Evolutionary conservation across 2,113 vertebrate genomes (phyloP).

Genomic region (Cynoglossus semilaevis): DNA sequence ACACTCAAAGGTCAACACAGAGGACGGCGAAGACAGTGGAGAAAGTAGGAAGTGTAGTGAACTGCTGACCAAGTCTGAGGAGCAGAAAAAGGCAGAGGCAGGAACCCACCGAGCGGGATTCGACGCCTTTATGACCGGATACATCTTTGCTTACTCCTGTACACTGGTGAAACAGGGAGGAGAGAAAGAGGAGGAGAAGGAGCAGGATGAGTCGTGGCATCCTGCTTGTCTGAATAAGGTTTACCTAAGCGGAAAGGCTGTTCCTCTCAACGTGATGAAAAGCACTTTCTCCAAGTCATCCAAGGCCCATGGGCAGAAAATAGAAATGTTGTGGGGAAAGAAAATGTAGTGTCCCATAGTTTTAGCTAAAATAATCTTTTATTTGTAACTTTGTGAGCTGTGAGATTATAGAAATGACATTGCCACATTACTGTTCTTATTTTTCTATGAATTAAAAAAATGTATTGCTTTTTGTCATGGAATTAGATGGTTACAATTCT

Average conservation of each 20-base stretch:
- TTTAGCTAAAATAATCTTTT: neutral
- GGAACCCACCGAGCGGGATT: conserved; percentile 91
- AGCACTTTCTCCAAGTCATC: conserved; percentile 93
- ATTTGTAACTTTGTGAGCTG: no score
- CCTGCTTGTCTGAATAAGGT: conserved; percentile 87
- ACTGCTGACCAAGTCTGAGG: neutral
- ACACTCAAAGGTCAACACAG: neutral
- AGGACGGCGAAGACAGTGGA: neutral
- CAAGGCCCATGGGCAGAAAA: conserved; percentile 89
- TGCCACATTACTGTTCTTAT: no score
- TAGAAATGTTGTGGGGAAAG: conserved; percentile 83
- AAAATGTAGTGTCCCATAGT: conserved; percentile 32
- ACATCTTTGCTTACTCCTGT: conserved; percentile 85
- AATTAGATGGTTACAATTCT: no score
- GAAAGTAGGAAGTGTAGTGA: neutral
- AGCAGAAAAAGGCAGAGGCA: conserved; percentile 48
- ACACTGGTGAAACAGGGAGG: conserved; percentile 60
- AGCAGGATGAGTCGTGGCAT: conserved; percentile 63
- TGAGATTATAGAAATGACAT: no score
- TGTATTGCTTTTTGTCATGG: no score
- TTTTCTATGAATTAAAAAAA: no score
- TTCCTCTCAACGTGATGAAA: conserved; percentile 90
- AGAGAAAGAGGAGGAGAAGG: conserved; percentile 1
- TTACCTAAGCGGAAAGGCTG: conserved; percentile 94
- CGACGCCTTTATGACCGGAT: conserved; percentile 97